phyloP scores from a whole-genome alignment of 2,113 vertebrate genomes.

The Entelurus aequoreus region DNA sequence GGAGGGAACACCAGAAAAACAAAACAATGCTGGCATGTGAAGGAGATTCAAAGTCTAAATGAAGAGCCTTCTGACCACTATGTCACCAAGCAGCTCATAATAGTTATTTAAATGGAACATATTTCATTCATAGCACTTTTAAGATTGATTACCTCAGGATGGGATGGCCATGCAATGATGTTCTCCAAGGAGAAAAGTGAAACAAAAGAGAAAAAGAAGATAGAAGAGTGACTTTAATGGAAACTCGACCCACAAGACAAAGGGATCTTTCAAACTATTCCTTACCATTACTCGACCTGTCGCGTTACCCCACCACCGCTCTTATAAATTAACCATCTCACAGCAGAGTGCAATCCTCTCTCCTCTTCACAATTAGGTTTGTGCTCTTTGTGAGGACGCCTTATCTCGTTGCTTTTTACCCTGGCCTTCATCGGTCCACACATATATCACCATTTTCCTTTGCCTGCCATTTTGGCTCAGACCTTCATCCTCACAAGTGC shows the following conservation, averaged over 20 bases:
- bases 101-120: constrained; percentile 26
- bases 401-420: constrained; percentile 48
- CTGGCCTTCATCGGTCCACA: constrained; percentile 43
- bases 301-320: constrained; percentile 48
- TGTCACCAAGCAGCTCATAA: too few relatives aligned
- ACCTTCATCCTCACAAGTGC: constrained; percentile 29
- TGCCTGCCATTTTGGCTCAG: constrained; percentile 37
- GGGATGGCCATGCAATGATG: constrained; percentile 22
- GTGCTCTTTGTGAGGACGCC: constrained; percentile 49
- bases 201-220: constrained; percentile 31
- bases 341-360: constrained; percentile 49
- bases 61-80: constrained; percentile 4
- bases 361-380: constrained; percentile 61
- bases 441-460: constrained; percentile 50
- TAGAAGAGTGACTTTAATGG: constrained; percentile 42
- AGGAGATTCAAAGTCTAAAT: too few relatives aligned
- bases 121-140: constrained; percentile 40
- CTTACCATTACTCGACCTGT: constrained; percentile 62
- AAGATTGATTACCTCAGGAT: constrained; percentile 47
- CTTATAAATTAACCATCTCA: constrained; percentile 70
- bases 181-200: constrained; percentile 15
- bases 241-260: constrained; percentile 56
- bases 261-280: constrained; percentile 58
- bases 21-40: too few relatives aligned
- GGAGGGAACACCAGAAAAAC: not conserved